Conservation (phyloP, 30 jellyfish, hydroid and myxozoan genomes). For the Sanderia malayensis region DNA sequence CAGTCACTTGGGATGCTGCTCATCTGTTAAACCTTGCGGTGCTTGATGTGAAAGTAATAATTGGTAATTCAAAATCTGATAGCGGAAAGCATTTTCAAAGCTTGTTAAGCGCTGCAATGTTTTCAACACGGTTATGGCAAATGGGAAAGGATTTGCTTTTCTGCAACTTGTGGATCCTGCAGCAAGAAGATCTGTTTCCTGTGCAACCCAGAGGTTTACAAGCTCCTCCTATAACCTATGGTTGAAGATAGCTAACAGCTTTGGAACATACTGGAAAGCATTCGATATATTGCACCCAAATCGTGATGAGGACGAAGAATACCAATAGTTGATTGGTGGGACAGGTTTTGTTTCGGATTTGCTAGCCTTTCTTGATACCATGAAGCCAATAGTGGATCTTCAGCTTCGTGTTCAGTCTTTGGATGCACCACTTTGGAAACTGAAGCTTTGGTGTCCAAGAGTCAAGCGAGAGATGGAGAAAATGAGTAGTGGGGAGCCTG, state of each 20-base stretch:
- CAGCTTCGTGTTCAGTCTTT: slow-evolving; percentile 7
- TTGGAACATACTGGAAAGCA: slow-evolving; percentile 26
- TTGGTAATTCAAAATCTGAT: slow-evolving; percentile 3
- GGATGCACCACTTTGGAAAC: slow-evolving; percentile 26
- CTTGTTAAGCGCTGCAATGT: slow-evolving; percentile 24
- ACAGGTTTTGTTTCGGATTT: slow-evolving; percentile 37
- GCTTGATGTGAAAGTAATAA: slow-evolving; percentile 25
- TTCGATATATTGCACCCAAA: slow-evolving; percentile 22
- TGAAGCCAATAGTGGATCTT: slow-evolving; percentile 25
- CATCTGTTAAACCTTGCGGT: slow-evolving; percentile 38
- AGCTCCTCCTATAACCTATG: slow-evolving; percentile 37
- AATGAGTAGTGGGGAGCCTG: neutral
- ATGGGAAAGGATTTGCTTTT: slow-evolving; percentile 43
- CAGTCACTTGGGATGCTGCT: slow-evolving; percentile 55
- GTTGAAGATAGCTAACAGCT: slow-evolving; percentile 28
- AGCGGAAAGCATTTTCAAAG: neutral
- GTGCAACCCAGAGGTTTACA: slow-evolving; percentile 33
- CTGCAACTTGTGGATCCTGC: slow-evolving; percentile 22
- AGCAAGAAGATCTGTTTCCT: slow-evolving; percentile 45
- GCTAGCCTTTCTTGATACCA: slow-evolving; percentile 6
- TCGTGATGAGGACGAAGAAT: slow-evolving; percentile 30
- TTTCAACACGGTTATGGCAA: slow-evolving; percentile 15
- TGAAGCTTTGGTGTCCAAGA: slow-evolving; percentile 22
- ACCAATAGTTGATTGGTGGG: slow-evolving; percentile 28
- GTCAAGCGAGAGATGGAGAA: slow-evolving; percentile 17